Evolutionary conservation across 2,888 invertebrate species (phyloP).

Genomic region (Tetragonisca angustula): DNA sequence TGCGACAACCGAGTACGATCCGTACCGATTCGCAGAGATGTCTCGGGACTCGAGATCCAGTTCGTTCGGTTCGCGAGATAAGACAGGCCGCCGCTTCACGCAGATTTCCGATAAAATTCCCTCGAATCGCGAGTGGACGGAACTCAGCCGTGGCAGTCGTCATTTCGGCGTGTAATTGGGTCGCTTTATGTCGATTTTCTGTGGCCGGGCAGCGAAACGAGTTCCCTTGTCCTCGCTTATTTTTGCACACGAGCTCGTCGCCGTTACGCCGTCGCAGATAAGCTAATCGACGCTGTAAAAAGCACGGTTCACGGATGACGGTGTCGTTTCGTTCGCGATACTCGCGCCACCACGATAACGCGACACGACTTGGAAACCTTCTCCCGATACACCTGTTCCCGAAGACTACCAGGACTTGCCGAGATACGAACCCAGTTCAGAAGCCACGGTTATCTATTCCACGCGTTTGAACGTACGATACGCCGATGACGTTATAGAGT

Average conservation of each 20-base stretch:
- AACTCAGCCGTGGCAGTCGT: background rate
- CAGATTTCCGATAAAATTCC: constrained; percentile 24
- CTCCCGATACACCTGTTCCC: constrained; percentile 46
- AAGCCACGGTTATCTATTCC: background rate
- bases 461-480: background rate
- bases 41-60: constrained; percentile 35
- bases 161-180: constrained; percentile 67
- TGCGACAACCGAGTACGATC: constrained; percentile 31
- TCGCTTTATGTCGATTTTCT: constrained; percentile 64
- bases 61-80: constrained; percentile 43
- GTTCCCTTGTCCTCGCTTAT: constrained; percentile 42
- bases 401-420: background rate
- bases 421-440: constrained; percentile 1
- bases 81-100: constrained; percentile 15
- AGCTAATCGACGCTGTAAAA: constrained; percentile 75
- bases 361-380: constrained; percentile 52
- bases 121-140: background rate
- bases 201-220: constrained; percentile 22
- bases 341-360: constrained; percentile 50
- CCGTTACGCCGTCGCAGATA: constrained; percentile 69
- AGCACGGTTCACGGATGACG: constrained; percentile 68
- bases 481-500: too few relatives aligned
- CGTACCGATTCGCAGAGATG: constrained; percentile 43
- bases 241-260: constrained; percentile 49
- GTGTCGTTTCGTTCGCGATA: constrained; percentile 63